A percentile compares a stretch with the other conserved stretches of the same genome.
These are phyloP conservation scores for Anagyrus pseudococci DNA, from an alignment of 2,888 invertebrate genomes.

Conservation along the genomic window DNA sequence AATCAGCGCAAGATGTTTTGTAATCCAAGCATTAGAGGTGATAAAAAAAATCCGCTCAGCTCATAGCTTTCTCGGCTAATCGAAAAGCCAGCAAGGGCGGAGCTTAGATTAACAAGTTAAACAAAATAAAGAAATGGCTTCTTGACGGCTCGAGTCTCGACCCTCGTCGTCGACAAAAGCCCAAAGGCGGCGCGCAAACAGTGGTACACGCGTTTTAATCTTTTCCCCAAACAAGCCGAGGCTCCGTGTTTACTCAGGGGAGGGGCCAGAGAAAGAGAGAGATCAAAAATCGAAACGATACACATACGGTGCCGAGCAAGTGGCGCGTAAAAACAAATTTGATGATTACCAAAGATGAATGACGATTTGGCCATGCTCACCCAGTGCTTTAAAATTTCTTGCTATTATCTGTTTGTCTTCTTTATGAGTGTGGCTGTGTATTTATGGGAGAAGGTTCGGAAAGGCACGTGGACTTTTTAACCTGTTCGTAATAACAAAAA, in stretches of 20 bases:
- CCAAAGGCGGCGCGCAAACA: not conserved
- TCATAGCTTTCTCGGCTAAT: no score
- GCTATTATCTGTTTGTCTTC: conserved; percentile 12
- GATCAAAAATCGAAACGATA: conserved; percentile 15
- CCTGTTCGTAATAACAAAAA: no score
- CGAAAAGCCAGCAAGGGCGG: not conserved
- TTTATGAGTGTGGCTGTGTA: no score
- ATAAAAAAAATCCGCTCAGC: no score
- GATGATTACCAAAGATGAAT: conserved; percentile 7
- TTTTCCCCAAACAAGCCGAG: conserved; percentile 20
- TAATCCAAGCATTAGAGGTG: no score
- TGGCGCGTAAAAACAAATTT: conserved; percentile 4
- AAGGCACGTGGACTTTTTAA: no score
- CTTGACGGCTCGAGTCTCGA: conserved; percentile 6
- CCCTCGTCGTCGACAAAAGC: conserved; percentile 4
- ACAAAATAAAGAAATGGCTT: conserved; percentile 24
- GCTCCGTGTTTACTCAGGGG: conserved; percentile 21
- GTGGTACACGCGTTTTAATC: conserved; percentile 11
- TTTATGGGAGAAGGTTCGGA: no score
- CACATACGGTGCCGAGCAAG: not conserved
- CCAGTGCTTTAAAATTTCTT: not conserved
- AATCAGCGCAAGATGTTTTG: no score
- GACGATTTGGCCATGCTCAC: not conserved
- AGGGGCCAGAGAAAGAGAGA: no score
- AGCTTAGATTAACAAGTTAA: conserved; percentile 11